phyloP scores from a whole-genome alignment of 2,113 vertebrate species.

The Garra rufa region DNA sequence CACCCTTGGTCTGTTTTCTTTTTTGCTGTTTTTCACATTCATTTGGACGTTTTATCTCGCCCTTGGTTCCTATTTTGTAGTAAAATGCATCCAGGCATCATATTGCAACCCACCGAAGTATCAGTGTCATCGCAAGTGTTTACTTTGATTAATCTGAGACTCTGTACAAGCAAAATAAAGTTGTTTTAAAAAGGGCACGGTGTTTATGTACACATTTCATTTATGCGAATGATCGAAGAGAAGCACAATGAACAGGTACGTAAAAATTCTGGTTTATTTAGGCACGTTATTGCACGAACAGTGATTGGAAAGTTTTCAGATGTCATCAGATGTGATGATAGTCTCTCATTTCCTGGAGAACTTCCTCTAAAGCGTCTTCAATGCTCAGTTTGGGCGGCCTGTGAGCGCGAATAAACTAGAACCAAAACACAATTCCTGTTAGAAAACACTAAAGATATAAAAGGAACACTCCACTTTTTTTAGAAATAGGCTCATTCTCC shows the following conservation, averaged over 20 bases:
- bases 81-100: constrained; percentile 28
- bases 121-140: constrained; percentile 28
- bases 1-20: constrained; percentile 1
- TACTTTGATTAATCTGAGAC: constrained; percentile 42
- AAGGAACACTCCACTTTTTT: no score
- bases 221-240: background rate
- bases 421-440: constrained; percentile 18
- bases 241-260: background rate
- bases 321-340: constrained; percentile 62
- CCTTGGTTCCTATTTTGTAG: constrained; percentile 37
- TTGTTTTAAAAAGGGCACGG: constrained; percentile 40
- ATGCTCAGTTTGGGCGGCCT: constrained; percentile 72
- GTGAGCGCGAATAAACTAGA: constrained; percentile 81
- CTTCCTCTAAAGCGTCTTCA: constrained; percentile 72
- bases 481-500: no score
- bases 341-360: constrained; percentile 69
- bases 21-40: constrained; percentile 5
- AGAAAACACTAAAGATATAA: background rate
- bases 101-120: constrained; percentile 18
- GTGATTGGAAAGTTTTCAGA: no score
- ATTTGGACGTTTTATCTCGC: constrained; percentile 35
- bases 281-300: background rate
- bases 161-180: constrained; percentile 53
- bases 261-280: background rate
- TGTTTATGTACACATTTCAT: background rate